Conservation (phyloP, 64 coral and sea anemone genomes). For the Dendronephthya gigantea region DNA sequence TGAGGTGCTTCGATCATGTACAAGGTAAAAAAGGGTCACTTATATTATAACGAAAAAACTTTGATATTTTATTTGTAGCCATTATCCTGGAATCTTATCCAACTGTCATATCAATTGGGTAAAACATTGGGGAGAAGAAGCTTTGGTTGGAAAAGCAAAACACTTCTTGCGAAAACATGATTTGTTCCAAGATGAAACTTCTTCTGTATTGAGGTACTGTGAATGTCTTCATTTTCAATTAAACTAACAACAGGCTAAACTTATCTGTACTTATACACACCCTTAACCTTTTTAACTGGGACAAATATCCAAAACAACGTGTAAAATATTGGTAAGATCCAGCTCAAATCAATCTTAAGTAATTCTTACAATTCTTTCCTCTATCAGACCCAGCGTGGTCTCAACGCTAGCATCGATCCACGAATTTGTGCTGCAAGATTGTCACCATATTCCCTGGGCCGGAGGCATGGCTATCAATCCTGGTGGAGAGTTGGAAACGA, state of each 20-base stretch:
- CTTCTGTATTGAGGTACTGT: background rate
- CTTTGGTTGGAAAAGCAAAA: slow-evolving; percentile 61
- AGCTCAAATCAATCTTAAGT: too few species aligned
- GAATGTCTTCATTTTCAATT: too few species aligned
- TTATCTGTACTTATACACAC: too few species aligned
- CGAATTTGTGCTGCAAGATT: slow-evolving; percentile 68
- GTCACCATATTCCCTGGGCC: slow-evolving; percentile 89
- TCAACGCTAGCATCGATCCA: slow-evolving; percentile 72
- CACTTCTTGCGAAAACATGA: slow-evolving; percentile 63
- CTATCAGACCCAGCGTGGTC: slow-evolving; percentile 62
- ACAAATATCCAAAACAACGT: too few species aligned
- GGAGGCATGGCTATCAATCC: slow-evolving; percentile 32
- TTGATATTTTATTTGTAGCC: slow-evolving; percentile 21
- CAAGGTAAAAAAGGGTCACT: too few species aligned
- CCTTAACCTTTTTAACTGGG: too few species aligned
- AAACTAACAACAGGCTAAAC: too few species aligned
- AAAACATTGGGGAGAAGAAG: slow-evolving; percentile 81
- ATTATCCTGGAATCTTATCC: slow-evolving; percentile 76
- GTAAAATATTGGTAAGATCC: too few species aligned
- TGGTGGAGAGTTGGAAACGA: background rate
- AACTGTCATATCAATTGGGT: slow-evolving; percentile 84
- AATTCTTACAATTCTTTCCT: background rate
- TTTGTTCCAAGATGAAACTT: slow-evolving; percentile 23
- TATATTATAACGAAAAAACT: too few species aligned
- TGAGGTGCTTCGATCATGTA: too few species aligned